Evolutionary conservation across 2,113 vertebrate species (phyloP).

Genomic region (Tenrec ecaudatus): DNA sequence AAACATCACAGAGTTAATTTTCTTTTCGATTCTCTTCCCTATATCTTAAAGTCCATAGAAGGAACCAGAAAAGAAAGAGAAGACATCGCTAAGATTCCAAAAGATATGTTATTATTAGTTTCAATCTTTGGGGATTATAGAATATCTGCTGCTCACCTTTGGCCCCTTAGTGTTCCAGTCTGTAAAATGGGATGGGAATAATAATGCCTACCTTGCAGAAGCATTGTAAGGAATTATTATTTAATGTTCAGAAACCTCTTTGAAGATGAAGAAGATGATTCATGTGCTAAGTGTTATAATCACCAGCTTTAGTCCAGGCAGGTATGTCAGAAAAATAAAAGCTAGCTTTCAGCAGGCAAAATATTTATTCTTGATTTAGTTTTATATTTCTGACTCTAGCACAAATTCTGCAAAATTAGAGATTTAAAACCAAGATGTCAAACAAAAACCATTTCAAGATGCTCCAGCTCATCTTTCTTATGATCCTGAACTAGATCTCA

Average conservation of each 20-base stretch:
- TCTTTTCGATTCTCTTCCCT: constrained; percentile 50
- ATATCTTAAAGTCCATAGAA: constrained; percentile 65
- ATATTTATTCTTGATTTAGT: constrained; percentile 28
- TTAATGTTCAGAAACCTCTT: constrained; percentile 61
- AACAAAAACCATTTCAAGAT: not conserved
- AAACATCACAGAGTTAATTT: constrained; percentile 81
- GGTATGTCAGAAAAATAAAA: constrained; percentile 69
- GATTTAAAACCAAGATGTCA: constrained; percentile 31
- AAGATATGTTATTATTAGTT: constrained; percentile 44
- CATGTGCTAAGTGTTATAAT: constrained; percentile 72
- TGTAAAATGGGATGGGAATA: constrained; percentile 79
- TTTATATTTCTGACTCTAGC: constrained; percentile 50
- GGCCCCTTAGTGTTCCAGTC: constrained; percentile 74
- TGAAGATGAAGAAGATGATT: constrained; percentile 79
- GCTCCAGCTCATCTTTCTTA: not conserved
- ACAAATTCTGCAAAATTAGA: constrained; percentile 9
- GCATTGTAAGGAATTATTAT: constrained; percentile 66
- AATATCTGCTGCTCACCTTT: constrained; percentile 53
- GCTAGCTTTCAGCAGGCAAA: constrained; percentile 31
- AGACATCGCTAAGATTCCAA: constrained; percentile 47
- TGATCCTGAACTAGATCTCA: not conserved
- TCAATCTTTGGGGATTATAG: constrained; percentile 50
- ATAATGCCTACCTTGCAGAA: constrained; percentile 58
- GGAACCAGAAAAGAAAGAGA: constrained; percentile 52
- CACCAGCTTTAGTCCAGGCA: constrained; percentile 42